Evolutionary conservation across 2,113 vertebrate species (phyloP).

Genomic region (Puntigrus tetrazona): DNA sequence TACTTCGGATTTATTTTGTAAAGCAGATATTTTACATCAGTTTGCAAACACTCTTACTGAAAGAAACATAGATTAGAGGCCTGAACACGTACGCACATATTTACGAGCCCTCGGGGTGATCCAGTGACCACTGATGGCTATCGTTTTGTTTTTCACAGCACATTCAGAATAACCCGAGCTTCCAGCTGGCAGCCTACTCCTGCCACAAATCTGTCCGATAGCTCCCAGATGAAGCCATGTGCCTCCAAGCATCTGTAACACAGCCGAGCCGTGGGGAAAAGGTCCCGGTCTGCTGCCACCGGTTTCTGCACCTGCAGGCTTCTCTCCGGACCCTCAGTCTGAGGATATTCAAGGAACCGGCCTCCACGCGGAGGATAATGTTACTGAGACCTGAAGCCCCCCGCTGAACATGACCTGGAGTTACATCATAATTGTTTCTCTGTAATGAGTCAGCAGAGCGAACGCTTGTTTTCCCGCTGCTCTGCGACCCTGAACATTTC

Average conservation of each 20-base stretch:
- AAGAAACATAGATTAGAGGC: conserved; percentile 21
- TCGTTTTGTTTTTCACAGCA: conserved; percentile 52
- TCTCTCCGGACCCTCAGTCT: conserved; percentile 57
- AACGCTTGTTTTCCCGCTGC: conserved; percentile 15
- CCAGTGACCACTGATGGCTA: conserved; percentile 21
- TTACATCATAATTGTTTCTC: conserved; percentile 35
- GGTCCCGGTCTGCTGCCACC: conserved; percentile 38
- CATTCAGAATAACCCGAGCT: conserved; percentile 40
- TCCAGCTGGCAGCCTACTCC: conserved; percentile 43
- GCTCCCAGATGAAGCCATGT: conserved; percentile 42
- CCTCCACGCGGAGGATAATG: conserved; percentile 52
- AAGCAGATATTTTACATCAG: background rate
- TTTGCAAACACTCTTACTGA: conserved; percentile 25
- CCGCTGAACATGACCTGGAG: conserved; percentile 16
- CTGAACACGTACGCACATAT: conserved; percentile 31
- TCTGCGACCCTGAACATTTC: conserved; percentile 25
- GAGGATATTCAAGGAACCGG: conserved; percentile 54
- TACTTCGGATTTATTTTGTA: background rate
- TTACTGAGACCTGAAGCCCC: conserved; percentile 32
- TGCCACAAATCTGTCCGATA: conserved; percentile 44
- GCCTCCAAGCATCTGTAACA: conserved; percentile 44
- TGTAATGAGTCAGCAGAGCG: conserved; percentile 39
- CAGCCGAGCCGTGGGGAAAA: conserved; percentile 17
- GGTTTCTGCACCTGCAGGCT: conserved; percentile 52
- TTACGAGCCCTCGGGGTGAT: conserved; percentile 36